These are phyloP conservation scores for Sycophaga agraensis DNA, from an alignment of 1,140 invertebrate genomes.

Conservation along the genomic window DNA sequence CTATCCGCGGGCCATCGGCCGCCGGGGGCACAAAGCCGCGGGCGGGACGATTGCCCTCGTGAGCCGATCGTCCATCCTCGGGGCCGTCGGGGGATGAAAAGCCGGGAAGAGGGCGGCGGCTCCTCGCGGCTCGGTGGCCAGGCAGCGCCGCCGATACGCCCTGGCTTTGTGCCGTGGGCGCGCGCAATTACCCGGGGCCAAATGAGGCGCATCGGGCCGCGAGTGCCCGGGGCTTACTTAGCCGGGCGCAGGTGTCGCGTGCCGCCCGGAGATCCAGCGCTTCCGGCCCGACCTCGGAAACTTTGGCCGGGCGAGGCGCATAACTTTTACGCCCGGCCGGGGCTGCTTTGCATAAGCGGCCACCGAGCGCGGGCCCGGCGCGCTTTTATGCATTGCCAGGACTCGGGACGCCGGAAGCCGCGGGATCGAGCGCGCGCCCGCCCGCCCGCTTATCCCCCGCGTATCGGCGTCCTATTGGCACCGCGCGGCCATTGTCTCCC, in stretches of 20 bases:
- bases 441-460: not conserved
- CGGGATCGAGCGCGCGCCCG: too few species aligned
- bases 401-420: too few species aligned
- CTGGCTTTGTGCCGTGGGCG: not conserved
- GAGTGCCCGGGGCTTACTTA: not conserved
- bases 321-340: too few species aligned
- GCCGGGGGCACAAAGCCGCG: constrained; percentile 16
- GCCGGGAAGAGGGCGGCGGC: too few species aligned
- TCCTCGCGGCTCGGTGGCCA: constrained; percentile 51
- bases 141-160: constrained; percentile 32
- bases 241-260: not conserved
- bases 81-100: too few species aligned
- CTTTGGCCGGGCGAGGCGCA: too few species aligned
- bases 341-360: too few species aligned
- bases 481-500: too few species aligned
- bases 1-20: constrained; percentile 19
- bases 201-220: not conserved
- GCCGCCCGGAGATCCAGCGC: too few species aligned
- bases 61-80: too few species aligned
- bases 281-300: too few species aligned
- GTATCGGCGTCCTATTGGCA: too few species aligned
- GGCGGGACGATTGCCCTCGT: constrained; percentile 40
- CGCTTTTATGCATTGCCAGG: not conserved
- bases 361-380: not conserved
- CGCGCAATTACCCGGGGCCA: not conserved